A percentile compares a stretch with the other conserved stretches of the same genome.
Evolutionary conservation across 2,113 vertebrate genomes (phyloP).

Genomic region (Zosterops lateralis): DNA sequence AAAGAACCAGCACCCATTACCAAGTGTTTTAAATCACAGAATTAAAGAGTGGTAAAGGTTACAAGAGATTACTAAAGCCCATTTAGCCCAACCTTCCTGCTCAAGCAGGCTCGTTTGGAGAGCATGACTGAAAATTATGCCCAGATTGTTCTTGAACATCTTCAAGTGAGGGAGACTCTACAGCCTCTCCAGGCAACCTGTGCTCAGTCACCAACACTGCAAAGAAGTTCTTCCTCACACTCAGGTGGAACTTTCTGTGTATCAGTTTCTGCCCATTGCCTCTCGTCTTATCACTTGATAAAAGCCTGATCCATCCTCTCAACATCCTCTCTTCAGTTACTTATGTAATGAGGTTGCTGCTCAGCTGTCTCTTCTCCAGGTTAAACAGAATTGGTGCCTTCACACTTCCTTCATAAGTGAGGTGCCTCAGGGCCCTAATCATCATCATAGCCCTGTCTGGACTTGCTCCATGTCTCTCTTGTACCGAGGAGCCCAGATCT

Average conservation of each 20-base stretch:
- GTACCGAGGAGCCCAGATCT: neutral
- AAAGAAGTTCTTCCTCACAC: neutral
- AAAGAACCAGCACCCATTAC: neutral
- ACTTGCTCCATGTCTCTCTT: neutral
- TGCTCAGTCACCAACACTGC: neutral
- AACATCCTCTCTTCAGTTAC: no score
- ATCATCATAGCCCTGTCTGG: neutral
- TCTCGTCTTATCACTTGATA: fast-evolving
- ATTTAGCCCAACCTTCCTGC: neutral
- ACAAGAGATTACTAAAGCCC: neutral
- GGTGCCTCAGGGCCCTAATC: neutral
- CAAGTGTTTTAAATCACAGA: neutral
- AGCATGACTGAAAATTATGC: neutral
- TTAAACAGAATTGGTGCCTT: neutral
- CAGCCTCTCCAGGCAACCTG: neutral
- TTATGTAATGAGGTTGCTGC: fast-evolving
- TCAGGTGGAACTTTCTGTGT: neutral
- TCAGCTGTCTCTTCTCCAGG: neutral
- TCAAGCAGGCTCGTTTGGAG: neutral
- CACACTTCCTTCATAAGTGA: neutral
- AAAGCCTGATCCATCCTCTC: neutral
- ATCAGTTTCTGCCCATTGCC: neutral
- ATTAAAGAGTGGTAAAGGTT: neutral
- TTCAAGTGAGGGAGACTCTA: neutral
- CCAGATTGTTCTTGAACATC: neutral